Base-by-base conservation (phyloP, 2,888 invertebrate species). In the Ophonus ardosiacus region DNA sequence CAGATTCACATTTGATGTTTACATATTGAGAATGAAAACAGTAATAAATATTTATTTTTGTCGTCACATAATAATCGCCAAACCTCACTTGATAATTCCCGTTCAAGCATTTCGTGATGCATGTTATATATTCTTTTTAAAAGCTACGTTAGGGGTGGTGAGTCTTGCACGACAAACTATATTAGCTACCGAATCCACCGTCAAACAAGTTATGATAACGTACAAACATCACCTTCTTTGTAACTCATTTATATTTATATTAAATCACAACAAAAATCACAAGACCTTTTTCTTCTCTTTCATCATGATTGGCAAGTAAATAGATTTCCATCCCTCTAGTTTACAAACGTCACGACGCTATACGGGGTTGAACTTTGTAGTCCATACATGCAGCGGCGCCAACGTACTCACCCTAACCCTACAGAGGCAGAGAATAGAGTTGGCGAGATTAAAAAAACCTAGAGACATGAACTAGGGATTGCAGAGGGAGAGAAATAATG, bases 401-500 rank as follows among this genome's bases (percentile, higher is more conserved):
- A 59, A 7, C 24, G 6, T 31, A 57, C 18, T 8, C 21, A 17
- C 59, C 31, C 24, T 15, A 57, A 31, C 56, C 18, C 21, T 59
- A 13, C 79, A 15, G 21, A n/a, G 40, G 5, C 79, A 15, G 21
- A n/a, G 40, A 61, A 61, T 61, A 61, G 61, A 13, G 24, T 10
- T 1, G 61, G n/a, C 10, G 80, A 24, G 57, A 80, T 80, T 61
- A 80, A 80, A 80, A 78, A 80, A 59, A 21, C 7, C 61, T 61
- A 61, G 61, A 61, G 61, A 61, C 31, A 31, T 31, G 21, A 61
- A 21, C 21, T 61, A 61, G 80, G 61, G 80, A 17, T 18, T 31
- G 4, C 59, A 31, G 8, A 8, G 65, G 65, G 65, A 81, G 65
- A 81, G 68, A 68, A 71, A 40, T 71, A 68, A 51, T 51, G 81